Base-by-base conservation (phyloP, 2,797 vertebrate genomes). In the Lycodopsis pacificus region DNA sequence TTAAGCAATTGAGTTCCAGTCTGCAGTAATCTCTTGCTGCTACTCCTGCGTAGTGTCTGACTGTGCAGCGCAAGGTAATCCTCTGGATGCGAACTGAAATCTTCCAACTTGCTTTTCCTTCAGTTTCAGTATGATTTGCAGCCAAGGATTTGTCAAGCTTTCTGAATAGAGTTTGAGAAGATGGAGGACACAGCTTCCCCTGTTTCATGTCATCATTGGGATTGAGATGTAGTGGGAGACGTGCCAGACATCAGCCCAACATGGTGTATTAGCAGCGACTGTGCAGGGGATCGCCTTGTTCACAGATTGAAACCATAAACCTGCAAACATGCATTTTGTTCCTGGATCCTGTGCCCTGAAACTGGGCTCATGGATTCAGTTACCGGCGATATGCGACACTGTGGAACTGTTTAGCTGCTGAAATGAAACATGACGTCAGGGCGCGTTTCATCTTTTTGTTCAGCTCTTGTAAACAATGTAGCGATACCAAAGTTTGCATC, bases 381-480 rank as follows among this genome's bases (percentile, higher is more conserved):
- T 76, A 38, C 42, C 34, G 40, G 15, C 25, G 66, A 73, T 57
- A 56, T 63, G 63, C 71, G 76, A 83, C 65, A 66, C 76, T 71
- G 17, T 8, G 61, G 61, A 77, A 51, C 58, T 85, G 85, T 89
- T 90, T 82, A 70, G 79, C 77, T 80, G 76, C 65, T 66, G 65
- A 77, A 72, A 86, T 75, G 73, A 83, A 81, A 82, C 30, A 20
- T 11, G 79, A 89, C 36, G 58, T 88, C 69, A 69, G 71, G 40
- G 19, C 3, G 27, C 64, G 75, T 89, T 89, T 88, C 84, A 88
- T 92, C 82, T 75, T 65, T 73, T 54, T 61, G n/a, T 80, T 71
- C 30, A 49, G n/a, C 54, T 71, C 56, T 48, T 85, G 84, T 88
- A 93, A 89, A 91, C 75, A 86, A 4, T 12, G 77, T 58, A 22